Percentiles rank a stretch among this genome's conserved stretches.
These are phyloP conservation scores for Catocala sponsa DNA, from an alignment of 2,888 invertebrate species.

Conservation along the genomic window DNA sequence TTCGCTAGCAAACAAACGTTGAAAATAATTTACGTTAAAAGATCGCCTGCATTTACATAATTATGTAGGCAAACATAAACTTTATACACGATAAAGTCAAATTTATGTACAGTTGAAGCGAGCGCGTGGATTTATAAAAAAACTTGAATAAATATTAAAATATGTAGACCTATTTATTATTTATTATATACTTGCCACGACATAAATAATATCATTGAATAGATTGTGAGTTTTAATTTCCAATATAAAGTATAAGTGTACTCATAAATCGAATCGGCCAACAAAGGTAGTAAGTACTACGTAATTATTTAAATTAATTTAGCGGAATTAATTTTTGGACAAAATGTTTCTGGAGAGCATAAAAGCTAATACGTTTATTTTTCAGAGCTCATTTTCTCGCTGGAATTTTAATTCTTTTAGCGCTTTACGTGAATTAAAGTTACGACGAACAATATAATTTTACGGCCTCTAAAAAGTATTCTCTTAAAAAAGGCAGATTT, in stretches of 20 bases:
- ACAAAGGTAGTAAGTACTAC: slow-evolving; percentile 14
- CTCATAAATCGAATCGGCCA: slow-evolving; percentile 22
- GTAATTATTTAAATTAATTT: slow-evolving; percentile 41
- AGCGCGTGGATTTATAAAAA: slow-evolving; percentile 65
- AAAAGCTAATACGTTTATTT: slow-evolving; percentile 80
- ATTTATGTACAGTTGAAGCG: slow-evolving; percentile 75
- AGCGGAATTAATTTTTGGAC: slow-evolving; percentile 33
- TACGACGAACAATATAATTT: slow-evolving; percentile 77
- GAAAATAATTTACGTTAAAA: slow-evolving; percentile 80
- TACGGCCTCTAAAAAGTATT: slow-evolving; percentile 70
- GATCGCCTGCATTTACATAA: slow-evolving; percentile 80
- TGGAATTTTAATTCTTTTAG: slow-evolving; percentile 80
- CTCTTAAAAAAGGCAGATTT: slow-evolving; percentile 63
- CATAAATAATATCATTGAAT: slow-evolving; percentile 20
- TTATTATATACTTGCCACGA: slow-evolving; percentile 17
- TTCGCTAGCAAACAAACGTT: slow-evolving; percentile 72
- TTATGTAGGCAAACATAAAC: slow-evolving; percentile 83
- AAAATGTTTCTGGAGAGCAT: slow-evolving; percentile 53
- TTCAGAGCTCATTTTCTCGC: slow-evolving; percentile 75
- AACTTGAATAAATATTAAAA: slow-evolving; percentile 47
- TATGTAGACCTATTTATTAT: slow-evolving; percentile 48
- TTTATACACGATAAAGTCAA: slow-evolving; percentile 80
- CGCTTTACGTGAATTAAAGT: slow-evolving; percentile 75
- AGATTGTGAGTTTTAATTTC: slow-evolving; percentile 19
- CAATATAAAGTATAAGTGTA: slow-evolving; percentile 2